These are phyloP conservation scores for Rallus crepitans DNA, from an alignment of 2,797 vertebrate species.

Conservation along the genomic window DNA sequence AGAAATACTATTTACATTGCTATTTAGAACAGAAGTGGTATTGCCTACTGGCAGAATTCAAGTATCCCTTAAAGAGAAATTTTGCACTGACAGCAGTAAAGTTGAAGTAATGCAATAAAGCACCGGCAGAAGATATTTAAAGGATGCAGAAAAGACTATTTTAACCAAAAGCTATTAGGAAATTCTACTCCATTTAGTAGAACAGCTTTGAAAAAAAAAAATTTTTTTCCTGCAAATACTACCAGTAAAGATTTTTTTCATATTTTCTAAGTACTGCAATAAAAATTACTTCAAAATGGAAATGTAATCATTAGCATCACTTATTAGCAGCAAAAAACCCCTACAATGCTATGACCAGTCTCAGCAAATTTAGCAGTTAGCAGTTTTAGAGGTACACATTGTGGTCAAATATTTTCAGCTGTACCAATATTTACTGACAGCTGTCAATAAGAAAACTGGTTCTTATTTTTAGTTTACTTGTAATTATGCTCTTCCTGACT, in stretches of 20 bases:
- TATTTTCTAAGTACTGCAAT: not conserved
- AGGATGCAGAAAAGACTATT: not conserved
- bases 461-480: slow-evolving; percentile 28
- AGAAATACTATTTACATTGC: not conserved
- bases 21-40: not conserved
- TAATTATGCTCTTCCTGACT: slow-evolving; percentile 26
- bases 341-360: not conserved
- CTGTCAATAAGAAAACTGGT: slow-evolving; percentile 14
- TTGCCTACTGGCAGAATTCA: not conserved
- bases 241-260: not conserved
- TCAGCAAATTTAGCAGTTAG: slow-evolving; percentile 6
- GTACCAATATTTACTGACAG: not conserved
- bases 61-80: not conserved
- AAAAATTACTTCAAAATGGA: slow-evolving; percentile 34
- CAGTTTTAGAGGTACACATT: not conserved
- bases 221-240: slow-evolving; percentile 16
- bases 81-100: not conserved
- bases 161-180: slow-evolving; percentile 45
- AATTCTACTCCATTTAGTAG: not conserved
- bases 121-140: slow-evolving; percentile 12
- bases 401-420: slow-evolving; percentile 18
- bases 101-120: slow-evolving; percentile 19
- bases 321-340: not conserved
- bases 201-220: not conserved
- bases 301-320: not conserved